Conservation (phyloP, 2,113 vertebrate species). For the Calidris pugnax region DNA sequence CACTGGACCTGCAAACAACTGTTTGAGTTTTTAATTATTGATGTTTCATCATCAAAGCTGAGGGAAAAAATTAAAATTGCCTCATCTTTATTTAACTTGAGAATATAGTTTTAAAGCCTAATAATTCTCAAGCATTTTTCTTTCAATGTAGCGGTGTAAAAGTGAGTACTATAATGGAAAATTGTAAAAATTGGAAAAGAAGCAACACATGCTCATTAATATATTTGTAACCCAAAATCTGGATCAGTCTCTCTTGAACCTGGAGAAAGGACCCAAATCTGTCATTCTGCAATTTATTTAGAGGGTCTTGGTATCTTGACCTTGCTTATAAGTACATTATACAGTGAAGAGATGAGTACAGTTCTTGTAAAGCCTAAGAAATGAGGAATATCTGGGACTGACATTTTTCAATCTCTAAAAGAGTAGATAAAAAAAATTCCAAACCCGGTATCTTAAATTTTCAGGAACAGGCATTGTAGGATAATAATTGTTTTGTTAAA, state of each 20-base stretch:
- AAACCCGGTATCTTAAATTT: conserved; percentile 8
- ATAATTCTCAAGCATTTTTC: neutral
- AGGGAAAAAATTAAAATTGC: neutral
- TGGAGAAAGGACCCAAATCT: neutral
- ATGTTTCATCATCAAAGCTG: neutral
- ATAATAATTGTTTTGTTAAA: neutral
- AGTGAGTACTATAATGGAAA: neutral
- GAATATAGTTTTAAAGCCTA: neutral
- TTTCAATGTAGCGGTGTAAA: neutral
- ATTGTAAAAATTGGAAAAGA: neutral
- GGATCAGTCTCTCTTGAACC: conserved; percentile 20
- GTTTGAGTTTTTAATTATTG: conserved; percentile 7
- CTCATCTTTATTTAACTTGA: neutral
- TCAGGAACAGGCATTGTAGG: neutral
- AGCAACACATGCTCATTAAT: conserved; percentile 24
- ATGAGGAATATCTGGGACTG: conserved; percentile 31
- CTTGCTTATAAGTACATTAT: conserved; percentile 55
- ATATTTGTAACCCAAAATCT: neutral
- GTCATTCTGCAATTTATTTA: conserved; percentile 54
- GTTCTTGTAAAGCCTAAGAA: conserved; percentile 34
- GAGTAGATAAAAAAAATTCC: neutral
- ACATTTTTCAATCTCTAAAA: conserved; percentile 44
- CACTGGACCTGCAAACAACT: neutral
- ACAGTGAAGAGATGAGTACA: conserved; percentile 18
- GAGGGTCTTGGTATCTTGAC: conserved; percentile 12